Conservation (phyloP, 2,113 vertebrate genomes). For the Brachypteracias leptosomus region DNA sequence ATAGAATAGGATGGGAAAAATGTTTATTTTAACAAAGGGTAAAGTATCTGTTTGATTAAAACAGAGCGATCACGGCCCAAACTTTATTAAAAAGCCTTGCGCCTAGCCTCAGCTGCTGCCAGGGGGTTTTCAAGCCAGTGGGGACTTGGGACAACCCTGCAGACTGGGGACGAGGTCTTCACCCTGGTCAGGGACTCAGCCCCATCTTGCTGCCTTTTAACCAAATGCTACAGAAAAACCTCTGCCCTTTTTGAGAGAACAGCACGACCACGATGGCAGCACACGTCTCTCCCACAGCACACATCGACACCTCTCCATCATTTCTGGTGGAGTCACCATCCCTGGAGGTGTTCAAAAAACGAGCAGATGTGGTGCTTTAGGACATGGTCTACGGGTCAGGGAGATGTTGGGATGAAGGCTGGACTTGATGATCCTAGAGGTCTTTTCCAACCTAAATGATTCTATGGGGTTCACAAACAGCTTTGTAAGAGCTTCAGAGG, state of each 20-base stretch:
- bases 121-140: not conserved
- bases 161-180: not conserved
- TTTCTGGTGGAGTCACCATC: no score
- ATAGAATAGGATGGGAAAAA: not conserved
- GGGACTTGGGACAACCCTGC: not conserved
- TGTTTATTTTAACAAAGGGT: slow-evolving; percentile 3
- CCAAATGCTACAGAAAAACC: not conserved
- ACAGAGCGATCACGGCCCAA: not conserved
- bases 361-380: no score
- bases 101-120: not conserved
- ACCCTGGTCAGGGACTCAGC: not conserved
- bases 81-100: not conserved
- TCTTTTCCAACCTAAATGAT: no score
- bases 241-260: not conserved
- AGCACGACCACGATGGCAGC: accelerated
- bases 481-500: not conserved
- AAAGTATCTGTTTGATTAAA: slow-evolving; percentile 2
- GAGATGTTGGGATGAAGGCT: no score
- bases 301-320: not conserved
- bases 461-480: not conserved
- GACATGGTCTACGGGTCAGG: no score
- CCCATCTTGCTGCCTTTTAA: not conserved
- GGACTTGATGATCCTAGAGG: no score
- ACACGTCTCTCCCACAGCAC: not conserved
- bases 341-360: no score